Evolutionary conservation across 53 echinoderm and acorn worm species (phyloP).

Genomic region (Echinarachnius parma): DNA sequence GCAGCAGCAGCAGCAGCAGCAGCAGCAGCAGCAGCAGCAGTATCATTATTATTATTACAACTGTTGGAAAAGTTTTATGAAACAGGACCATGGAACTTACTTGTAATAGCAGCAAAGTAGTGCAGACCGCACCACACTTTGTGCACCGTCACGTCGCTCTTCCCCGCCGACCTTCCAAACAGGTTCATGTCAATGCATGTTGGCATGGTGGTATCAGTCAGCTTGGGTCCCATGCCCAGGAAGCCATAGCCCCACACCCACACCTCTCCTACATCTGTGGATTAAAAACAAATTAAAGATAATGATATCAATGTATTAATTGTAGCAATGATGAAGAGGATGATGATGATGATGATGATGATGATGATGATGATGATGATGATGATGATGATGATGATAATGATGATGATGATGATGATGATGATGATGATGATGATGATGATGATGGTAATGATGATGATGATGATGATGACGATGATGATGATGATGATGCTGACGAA

Average conservation of each 20-base stretch:
- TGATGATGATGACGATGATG: not conserved
- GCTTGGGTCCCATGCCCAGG: constrained; percentile 92
- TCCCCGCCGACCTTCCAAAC: constrained; percentile 59
- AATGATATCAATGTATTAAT: too few relatives aligned
- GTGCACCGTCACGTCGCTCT: constrained; percentile 74
- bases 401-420: constrained; percentile 10
- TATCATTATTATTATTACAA: too few relatives aligned
- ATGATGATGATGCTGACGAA: not conserved
- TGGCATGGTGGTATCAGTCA: constrained; percentile 75
- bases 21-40: too few relatives aligned
- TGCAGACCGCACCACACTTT: constrained; percentile 90
- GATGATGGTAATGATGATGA: constrained; percentile 13
- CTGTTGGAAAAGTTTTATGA: too few relatives aligned
- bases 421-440: constrained; percentile 7
- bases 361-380: constrained; percentile 2
- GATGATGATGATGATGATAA: constrained; percentile 14
- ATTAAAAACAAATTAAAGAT: too few relatives aligned
- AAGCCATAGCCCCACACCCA: constrained; percentile 99
- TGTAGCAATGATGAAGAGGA: too few relatives aligned
- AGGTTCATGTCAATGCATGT: constrained; percentile 73
- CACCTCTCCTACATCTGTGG: constrained; percentile 90
- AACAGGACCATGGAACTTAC: constrained; percentile 87
- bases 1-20: too few relatives aligned
- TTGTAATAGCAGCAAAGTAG: constrained; percentile 97
- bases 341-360: too few relatives aligned